These are phyloP conservation scores for Agonopterix heracliana DNA, from an alignment of 2,888 invertebrate species.

Conservation along the genomic window DNA sequence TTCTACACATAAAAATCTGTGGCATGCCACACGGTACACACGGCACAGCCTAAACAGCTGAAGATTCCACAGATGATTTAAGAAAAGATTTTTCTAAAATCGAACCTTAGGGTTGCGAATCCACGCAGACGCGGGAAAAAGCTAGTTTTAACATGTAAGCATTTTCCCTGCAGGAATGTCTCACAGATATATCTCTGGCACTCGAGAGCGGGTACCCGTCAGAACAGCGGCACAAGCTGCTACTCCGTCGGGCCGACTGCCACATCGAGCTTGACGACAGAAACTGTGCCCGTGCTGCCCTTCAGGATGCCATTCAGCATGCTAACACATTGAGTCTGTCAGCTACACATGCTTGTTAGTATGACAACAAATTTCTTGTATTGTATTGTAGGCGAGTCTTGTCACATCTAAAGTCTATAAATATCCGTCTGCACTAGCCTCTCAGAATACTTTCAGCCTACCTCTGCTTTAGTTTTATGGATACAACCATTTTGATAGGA, in stretches of 20 bases:
- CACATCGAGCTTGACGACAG: constrained; percentile 67
- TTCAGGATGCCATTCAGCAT: constrained; percentile 32
- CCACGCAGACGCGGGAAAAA: no score
- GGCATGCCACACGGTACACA: no score
- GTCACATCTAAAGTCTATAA: neutral
- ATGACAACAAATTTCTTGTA: neutral
- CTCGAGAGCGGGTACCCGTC: constrained; percentile 78
- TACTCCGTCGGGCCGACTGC: constrained; percentile 80
- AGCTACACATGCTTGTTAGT: constrained; percentile 30
- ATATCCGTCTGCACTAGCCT: neutral
- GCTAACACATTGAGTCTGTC: constrained; percentile 29
- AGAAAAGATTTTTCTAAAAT: no score
- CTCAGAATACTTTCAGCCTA: neutral
- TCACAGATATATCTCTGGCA: constrained; percentile 79
- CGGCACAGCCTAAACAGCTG: no score
- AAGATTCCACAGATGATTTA: no score
- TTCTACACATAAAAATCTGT: no score
- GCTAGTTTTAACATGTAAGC: no score
- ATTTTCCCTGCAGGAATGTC: constrained; percentile 67
- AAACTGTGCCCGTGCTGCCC: constrained; percentile 44
- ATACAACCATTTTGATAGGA: neutral
- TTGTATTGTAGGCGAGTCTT: neutral
- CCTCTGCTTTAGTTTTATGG: neutral
- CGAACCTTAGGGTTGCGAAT: no score
- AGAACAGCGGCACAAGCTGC: constrained; percentile 78